Evolutionary conservation across 2,113 vertebrate genomes (phyloP).

Genomic region (Actinemys pallida): DNA sequence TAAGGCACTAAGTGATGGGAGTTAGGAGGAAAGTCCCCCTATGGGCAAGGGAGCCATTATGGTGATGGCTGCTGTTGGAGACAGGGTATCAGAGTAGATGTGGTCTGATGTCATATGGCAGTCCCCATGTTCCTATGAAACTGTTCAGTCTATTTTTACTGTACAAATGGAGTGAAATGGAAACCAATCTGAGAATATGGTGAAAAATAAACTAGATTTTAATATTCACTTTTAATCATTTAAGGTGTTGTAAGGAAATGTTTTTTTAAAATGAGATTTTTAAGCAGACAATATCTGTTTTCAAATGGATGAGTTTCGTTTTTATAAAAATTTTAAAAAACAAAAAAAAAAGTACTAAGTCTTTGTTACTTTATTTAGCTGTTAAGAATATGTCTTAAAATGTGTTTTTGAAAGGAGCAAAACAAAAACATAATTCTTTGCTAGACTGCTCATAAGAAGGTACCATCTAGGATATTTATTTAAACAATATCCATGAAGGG

Average conservation of each 20-base stretch:
- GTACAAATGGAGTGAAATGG: background rate
- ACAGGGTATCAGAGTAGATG: background rate
- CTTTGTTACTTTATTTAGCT: background rate
- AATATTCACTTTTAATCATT: background rate
- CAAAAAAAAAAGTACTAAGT: background rate
- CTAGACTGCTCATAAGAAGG: background rate
- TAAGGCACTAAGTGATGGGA: background rate
- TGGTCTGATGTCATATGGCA: background rate
- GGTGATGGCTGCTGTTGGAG: background rate
- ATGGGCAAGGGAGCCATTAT: background rate
- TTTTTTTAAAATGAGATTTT: background rate
- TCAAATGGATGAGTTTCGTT: background rate
- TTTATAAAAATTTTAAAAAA: background rate
- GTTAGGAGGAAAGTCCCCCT: background rate
- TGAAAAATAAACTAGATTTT: background rate
- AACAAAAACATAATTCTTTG: conserved; percentile 16
- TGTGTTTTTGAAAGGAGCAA: background rate
- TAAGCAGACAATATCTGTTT: background rate
- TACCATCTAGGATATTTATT: conserved; percentile 21
- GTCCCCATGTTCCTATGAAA: background rate
- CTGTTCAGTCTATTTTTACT: background rate
- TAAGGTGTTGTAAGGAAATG: background rate
- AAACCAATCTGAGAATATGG: background rate
- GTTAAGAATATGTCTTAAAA: background rate
- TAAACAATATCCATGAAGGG: conserved; percentile 11